Conservation (phyloP, 1,140 invertebrate species). For the Eufriesea mexicana region DNA sequence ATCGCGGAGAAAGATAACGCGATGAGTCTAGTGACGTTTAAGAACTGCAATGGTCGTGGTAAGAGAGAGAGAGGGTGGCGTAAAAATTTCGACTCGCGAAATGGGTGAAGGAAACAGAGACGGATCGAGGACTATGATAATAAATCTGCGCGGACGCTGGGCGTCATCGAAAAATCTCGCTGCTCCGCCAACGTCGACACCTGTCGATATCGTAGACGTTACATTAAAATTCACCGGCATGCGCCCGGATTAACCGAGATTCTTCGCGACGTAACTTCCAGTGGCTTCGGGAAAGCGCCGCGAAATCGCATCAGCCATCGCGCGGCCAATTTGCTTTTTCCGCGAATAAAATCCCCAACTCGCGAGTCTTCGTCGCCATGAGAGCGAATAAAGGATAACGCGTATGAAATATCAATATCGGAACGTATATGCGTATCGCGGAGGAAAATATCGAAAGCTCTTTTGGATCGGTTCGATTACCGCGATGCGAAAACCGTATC, state of each 20-base stretch:
- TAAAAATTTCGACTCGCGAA: background rate
- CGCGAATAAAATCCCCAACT: slow-evolving; percentile 16
- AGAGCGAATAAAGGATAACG: slow-evolving; percentile 22
- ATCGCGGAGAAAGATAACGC: background rate
- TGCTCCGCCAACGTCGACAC: slow-evolving; percentile 20
- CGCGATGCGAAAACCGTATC: background rate
- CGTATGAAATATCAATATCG: slow-evolving; percentile 22
- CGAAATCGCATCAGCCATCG: slow-evolving; percentile 34
- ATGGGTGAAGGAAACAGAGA: background rate
- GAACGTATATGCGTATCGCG: background rate
- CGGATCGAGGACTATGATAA: background rate
- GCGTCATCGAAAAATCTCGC: slow-evolving; percentile 26
- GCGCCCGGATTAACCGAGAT: slow-evolving; percentile 45
- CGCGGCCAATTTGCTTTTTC: slow-evolving; percentile 8
- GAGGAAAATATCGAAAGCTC: background rate
- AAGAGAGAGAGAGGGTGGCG: background rate
- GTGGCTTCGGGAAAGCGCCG: slow-evolving; percentile 3
- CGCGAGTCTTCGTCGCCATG: slow-evolving; percentile 12
- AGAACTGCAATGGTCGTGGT: background rate
- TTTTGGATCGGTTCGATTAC: background rate
- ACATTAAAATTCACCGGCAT: slow-evolving; percentile 58
- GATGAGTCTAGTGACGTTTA: background rate
- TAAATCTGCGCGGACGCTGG: background rate
- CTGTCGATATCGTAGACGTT: slow-evolving; percentile 54
- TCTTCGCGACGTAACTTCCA: slow-evolving; percentile 32